phyloP scores from a whole-genome alignment of 1,140 invertebrate genomes.

The Drosophila albomicans region DNA sequence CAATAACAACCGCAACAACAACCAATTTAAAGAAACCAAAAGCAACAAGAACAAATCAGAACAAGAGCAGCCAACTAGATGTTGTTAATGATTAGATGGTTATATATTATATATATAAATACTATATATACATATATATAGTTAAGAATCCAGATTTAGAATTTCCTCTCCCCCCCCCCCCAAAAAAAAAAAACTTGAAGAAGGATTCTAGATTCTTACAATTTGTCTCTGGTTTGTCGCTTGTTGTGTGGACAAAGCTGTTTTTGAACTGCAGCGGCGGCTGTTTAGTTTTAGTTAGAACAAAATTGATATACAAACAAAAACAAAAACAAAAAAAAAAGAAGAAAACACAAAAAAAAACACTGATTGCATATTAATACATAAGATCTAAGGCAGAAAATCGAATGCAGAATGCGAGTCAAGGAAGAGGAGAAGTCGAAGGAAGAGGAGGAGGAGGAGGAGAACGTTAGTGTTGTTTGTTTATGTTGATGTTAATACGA shows the following conservation, averaged over 20 bases:
- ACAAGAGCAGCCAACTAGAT: constrained; percentile 30
- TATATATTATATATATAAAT: constrained; percentile 1
- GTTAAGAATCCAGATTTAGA: constrained; percentile 10
- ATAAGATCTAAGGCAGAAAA: constrained; percentile 49
- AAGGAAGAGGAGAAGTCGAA: background rate
- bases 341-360: constrained; percentile 36
- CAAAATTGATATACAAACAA: constrained; percentile 65
- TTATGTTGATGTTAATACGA: constrained; percentile 81
- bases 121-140: background rate
- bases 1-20: constrained; percentile 26
- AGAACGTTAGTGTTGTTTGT: constrained; percentile 75
- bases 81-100: constrained; percentile 24
- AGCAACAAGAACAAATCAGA: constrained; percentile 20
- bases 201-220: constrained; percentile 11
- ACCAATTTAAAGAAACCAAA: background rate
- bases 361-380: constrained; percentile 52
- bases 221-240: constrained; percentile 1
- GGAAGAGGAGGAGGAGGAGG: constrained; percentile 8
- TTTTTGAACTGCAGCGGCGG: constrained; percentile 65
- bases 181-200: background rate
- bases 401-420: background rate
- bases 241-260: constrained; percentile 30
- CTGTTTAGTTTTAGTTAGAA: constrained; percentile 82
- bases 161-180: background rate
- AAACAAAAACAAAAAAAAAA: constrained; percentile 30